phyloP scores from a whole-genome alignment of 2,113 vertebrate genomes.

The Cavia porcellus region DNA sequence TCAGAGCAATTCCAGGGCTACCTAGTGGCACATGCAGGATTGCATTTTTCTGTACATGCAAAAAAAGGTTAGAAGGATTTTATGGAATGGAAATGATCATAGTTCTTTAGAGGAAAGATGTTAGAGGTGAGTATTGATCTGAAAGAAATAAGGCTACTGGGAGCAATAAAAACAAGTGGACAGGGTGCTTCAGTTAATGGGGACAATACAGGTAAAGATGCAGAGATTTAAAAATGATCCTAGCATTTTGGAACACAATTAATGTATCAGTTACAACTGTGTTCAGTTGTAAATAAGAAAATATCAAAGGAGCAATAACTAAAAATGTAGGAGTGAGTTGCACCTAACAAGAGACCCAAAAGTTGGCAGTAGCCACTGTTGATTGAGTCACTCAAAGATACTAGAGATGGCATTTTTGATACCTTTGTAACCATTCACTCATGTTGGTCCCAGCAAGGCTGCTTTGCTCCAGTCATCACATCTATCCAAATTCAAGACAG shows the following conservation, averaged over 20 bases:
- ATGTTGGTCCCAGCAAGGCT: neutral
- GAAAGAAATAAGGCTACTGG: slow-evolving; percentile 21
- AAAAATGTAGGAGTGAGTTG: neutral
- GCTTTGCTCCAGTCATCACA: neutral
- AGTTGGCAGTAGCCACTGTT: neutral
- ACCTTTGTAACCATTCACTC: slow-evolving; percentile 23
- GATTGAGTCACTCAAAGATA: slow-evolving; percentile 6
- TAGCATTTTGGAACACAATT: neutral
- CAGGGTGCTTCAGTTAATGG: neutral
- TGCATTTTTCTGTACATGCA: neutral
- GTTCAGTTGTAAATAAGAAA: neutral
- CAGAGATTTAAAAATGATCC: neutral
- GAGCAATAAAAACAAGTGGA: neutral
- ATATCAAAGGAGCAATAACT: neutral
- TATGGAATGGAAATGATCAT: neutral
- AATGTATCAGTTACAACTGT: neutral
- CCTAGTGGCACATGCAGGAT: neutral
- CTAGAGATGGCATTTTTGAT: slow-evolving; percentile 12
- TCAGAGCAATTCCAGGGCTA: neutral
- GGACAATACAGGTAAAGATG: neutral
- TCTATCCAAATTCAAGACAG: neutral
- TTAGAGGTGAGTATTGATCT: neutral
- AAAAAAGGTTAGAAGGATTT: slow-evolving; percentile 1
- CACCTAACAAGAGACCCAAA: slow-evolving; percentile 4
- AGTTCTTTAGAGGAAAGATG: neutral